These are phyloP conservation scores for Caradrina kadenii DNA, from an alignment of 2,888 invertebrate species.

Conservation along the genomic window DNA sequence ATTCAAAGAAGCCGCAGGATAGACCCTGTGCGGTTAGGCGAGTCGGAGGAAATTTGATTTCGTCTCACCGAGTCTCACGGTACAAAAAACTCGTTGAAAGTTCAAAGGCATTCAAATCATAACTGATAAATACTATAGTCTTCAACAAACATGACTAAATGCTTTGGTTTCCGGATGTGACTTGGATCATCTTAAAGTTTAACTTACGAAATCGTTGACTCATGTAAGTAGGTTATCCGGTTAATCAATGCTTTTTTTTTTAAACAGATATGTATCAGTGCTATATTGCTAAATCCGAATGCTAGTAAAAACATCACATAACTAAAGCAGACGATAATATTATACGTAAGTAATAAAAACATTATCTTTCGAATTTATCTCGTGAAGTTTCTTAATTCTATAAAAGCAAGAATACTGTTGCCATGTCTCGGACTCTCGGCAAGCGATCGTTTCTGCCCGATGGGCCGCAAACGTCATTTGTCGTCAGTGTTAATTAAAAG, in stretches of 20 bases:
- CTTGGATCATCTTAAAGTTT: conserved; percentile 48
- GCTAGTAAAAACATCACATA: conserved; percentile 27
- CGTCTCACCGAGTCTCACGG: conserved; percentile 58
- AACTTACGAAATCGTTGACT: conserved; percentile 37
- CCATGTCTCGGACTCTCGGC: conserved; percentile 15
- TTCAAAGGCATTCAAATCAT: conserved; percentile 31
- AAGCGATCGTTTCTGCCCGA: conserved; percentile 66
- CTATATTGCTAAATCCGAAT: conserved; percentile 40
- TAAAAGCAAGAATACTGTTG: conserved; percentile 32
- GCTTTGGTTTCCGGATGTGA: conserved; percentile 19
- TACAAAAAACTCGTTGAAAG: conserved; percentile 46
- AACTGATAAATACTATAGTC: conserved; percentile 23
- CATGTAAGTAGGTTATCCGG: conserved; percentile 21
- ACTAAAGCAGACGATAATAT: conserved; percentile 12
- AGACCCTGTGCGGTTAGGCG: conserved; percentile 76
- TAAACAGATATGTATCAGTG: conserved; percentile 40
- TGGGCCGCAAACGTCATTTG: conserved; percentile 74
- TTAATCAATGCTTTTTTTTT: conserved; percentile 42
- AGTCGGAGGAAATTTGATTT: conserved; percentile 76
- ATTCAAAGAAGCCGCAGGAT: conserved; percentile 87
- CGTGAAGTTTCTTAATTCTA: conserved; percentile 56
- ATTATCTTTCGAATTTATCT: conserved; percentile 47
- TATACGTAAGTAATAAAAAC: conserved; percentile 27
- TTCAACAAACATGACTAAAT: conserved; percentile 16
- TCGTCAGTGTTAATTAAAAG: conserved; percentile 73